A percentile compares a stretch with the other conserved stretches of the same genome.
Evolutionary conservation across 2,797 vertebrate species (phyloP).

Genomic region (Platalea minor): DNA sequence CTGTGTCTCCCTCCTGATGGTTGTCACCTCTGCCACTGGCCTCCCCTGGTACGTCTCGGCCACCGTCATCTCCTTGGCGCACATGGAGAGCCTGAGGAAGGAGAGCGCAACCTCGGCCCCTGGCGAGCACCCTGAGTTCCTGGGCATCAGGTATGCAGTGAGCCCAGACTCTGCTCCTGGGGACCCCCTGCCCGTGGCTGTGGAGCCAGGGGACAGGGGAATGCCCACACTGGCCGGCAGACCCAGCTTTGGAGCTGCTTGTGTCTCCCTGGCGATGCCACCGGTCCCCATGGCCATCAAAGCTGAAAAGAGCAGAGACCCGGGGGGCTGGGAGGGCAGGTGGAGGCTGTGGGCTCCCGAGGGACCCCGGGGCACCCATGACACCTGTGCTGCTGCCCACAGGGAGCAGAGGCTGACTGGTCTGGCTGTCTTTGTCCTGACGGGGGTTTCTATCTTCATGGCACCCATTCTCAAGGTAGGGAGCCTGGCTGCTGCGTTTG

Average conservation of each 20-base stretch:
- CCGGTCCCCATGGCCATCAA: not conserved
- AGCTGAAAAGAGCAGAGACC: not conserved
- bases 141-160: conserved; percentile 73
- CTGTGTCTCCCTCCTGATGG: conserved; percentile 77
- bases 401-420: conserved; percentile 82
- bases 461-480: conserved; percentile 80
- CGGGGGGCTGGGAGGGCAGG: not conserved
- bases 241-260: not conserved
- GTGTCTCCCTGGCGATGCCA: not conserved
- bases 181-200: not conserved
- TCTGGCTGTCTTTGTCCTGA: conserved; percentile 76
- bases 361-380: rapidly evolving
- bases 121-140: conserved; percentile 71
- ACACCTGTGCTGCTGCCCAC: not conserved
- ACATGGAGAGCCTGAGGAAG: conserved; percentile 81
- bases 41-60: conserved; percentile 82
- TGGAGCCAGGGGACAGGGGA: not conserved
- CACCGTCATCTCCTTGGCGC: conserved; percentile 80
- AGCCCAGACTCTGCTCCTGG: rapidly evolving
- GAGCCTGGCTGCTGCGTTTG: not conserved
- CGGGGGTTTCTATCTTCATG: conserved; percentile 75
- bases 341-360: rapidly evolving
- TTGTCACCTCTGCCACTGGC: conserved; percentile 69
- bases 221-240: rapidly evolving
- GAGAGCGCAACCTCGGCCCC: conserved; percentile 71